These are phyloP conservation scores for Sebastes variabilis DNA, from an alignment of 2,797 vertebrate genomes.

Conservation along the genomic window DNA sequence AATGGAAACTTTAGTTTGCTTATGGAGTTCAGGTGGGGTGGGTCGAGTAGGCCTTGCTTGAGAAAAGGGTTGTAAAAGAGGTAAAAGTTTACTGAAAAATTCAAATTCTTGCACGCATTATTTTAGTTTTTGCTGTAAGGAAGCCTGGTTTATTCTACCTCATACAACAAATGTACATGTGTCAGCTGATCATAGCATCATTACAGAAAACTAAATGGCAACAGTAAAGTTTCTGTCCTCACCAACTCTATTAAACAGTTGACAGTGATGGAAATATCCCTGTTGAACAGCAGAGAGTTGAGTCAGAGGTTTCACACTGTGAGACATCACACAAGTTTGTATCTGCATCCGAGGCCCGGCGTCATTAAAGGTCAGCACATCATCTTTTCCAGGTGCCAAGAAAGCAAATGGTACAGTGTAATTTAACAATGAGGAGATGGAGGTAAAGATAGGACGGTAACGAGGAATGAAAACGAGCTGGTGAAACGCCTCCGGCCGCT, in stretches of 20 bases:
- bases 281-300: background rate
- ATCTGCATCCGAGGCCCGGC: background rate
- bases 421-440: conserved; percentile 58
- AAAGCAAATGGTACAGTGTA: conserved; percentile 40
- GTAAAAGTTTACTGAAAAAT: background rate
- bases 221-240: background rate
- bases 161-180: background rate
- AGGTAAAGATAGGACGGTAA: conserved; percentile 41
- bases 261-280: conserved; percentile 15
- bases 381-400: conserved; percentile 27
- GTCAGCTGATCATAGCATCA: background rate
- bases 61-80: background rate
- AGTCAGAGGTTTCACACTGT: background rate
- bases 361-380: conserved; percentile 34
- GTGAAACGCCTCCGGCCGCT: conserved; percentile 42
- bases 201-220: background rate
- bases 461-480: conserved; percentile 44
- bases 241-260: background rate
- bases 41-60: rapidly evolving
- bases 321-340: conserved; percentile 6
- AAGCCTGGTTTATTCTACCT: background rate
- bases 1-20: background rate
- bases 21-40: background rate
- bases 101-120: background rate
- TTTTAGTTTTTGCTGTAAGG: background rate